phyloP scores from a whole-genome alignment of 2,888 invertebrate genomes.

The Drosophila dives region DNA sequence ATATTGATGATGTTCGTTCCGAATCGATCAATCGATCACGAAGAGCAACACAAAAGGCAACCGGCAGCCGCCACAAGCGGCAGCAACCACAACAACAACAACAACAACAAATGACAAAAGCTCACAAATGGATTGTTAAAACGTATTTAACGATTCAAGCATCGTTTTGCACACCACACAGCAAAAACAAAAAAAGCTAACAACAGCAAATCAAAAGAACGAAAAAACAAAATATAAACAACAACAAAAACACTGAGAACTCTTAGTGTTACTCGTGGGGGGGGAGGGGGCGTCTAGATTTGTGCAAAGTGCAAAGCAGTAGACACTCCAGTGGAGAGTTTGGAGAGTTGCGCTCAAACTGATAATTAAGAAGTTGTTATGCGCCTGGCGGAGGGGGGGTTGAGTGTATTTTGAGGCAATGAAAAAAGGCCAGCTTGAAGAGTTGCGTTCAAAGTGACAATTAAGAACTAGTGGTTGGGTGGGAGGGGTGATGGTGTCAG shows the following conservation, averaged over 20 bases:
- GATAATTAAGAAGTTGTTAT: not conserved
- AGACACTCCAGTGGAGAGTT: conserved; percentile 12
- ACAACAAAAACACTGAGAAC: conserved; percentile 15
- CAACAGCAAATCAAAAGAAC: conserved; percentile 19
- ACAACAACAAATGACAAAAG: conserved; percentile 31
- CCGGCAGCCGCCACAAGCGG: conserved; percentile 37
- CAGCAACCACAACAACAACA: conserved; percentile 37
- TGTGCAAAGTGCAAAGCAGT: conserved; percentile 1
- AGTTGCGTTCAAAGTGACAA: not conserved
- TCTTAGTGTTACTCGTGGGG: not conserved
- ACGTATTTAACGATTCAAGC: conserved; percentile 71
- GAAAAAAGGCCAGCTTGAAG: not conserved
- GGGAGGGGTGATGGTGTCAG: not conserved
- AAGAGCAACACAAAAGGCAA: conserved; percentile 31
- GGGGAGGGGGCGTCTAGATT: not conserved
- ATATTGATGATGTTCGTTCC: conserved; percentile 50
- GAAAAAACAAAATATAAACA: conserved; percentile 19
- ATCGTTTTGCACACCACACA: conserved; percentile 56
- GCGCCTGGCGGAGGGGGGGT: not conserved
- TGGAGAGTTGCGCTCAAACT: conserved; percentile 5
- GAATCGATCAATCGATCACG: conserved; percentile 48
- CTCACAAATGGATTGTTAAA: conserved; percentile 58
- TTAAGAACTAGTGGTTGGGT: too few relatives aligned
- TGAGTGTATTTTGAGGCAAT: not conserved
- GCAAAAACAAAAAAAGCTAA: conserved; percentile 26